Conservation (phyloP, 1,140 invertebrate genomes). For the Philotrypesis tridentata region DNA sequence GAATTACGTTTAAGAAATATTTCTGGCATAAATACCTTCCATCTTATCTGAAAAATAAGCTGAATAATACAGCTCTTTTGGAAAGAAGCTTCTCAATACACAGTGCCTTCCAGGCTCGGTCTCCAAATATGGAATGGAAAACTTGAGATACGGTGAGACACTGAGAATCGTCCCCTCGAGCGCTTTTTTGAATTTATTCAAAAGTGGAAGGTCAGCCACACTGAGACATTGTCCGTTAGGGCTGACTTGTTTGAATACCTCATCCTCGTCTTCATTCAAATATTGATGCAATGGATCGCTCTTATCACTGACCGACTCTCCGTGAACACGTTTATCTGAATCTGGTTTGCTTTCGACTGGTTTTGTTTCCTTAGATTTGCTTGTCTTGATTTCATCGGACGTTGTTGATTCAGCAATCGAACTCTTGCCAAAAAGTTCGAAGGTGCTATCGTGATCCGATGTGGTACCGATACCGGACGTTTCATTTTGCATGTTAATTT, state of each 20-base stretch:
- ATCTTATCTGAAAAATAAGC: slow-evolving; percentile 70
- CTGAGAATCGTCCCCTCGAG: slow-evolving; percentile 86
- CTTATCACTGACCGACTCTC: slow-evolving; percentile 78
- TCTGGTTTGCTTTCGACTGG: slow-evolving; percentile 62
- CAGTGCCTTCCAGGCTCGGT: slow-evolving; percentile 88
- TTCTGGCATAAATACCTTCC: slow-evolving; percentile 52
- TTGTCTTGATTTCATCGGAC: slow-evolving; percentile 52
- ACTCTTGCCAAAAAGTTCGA: slow-evolving; percentile 53
- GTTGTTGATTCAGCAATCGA: neutral
- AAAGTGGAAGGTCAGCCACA: slow-evolving; percentile 78
- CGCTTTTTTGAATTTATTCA: slow-evolving; percentile 83
- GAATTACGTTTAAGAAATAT: neutral
- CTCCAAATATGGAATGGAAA: slow-evolving; percentile 91
- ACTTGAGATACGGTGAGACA: slow-evolving; percentile 89
- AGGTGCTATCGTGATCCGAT: slow-evolving; percentile 50
- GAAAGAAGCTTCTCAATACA: slow-evolving; percentile 84
- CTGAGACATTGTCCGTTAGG: slow-evolving; percentile 65
- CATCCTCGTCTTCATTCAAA: slow-evolving; percentile 77
- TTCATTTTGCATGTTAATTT: slow-evolving; percentile 4
- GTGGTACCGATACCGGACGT: neutral
- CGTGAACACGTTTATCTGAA: slow-evolving; percentile 74
- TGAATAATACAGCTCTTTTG: slow-evolving; percentile 87
- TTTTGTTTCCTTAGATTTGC: slow-evolving; percentile 55
- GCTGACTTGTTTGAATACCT: slow-evolving; percentile 61
- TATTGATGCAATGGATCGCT: slow-evolving; percentile 86